A percentile compares a stretch with the other conserved stretches of the same genome.
phyloP scores from a whole-genome alignment of 2,797 vertebrate genomes.

The Sciaenops ocellatus region DNA sequence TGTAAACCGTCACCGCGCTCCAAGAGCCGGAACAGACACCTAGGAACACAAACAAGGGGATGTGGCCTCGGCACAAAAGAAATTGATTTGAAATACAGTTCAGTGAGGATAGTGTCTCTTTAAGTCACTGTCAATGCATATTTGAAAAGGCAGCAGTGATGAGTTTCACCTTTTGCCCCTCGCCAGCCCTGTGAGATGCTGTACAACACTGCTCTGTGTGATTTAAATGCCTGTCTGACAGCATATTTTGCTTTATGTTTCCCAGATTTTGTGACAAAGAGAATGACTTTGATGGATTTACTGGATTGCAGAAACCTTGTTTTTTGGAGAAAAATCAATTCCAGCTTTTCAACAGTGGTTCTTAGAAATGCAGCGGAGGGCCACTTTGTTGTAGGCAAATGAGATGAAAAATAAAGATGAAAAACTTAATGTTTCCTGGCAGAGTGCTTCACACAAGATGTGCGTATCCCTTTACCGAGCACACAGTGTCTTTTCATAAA shows the following conservation, averaged over 20 bases:
- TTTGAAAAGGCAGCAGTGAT: constrained; percentile 77
- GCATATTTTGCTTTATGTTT: constrained; percentile 17
- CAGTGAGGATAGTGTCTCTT: constrained; percentile 72
- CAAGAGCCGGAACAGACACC: constrained; percentile 75
- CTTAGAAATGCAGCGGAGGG: constrained; percentile 19
- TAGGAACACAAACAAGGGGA: constrained; percentile 60
- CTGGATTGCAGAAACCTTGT: constrained; percentile 11
- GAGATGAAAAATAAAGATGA: constrained; percentile 14
- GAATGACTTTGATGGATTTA: constrained; percentile 37
- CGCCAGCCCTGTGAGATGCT: constrained; percentile 21
- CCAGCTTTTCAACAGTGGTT: background rate
- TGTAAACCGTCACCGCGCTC: constrained; percentile 81
- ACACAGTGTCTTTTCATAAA: constrained; percentile 17
- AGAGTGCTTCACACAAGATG: constrained; percentile 16
- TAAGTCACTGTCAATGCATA: constrained; percentile 77
- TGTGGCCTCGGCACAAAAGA: constrained; percentile 56
- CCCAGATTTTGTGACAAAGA: constrained; percentile 32
- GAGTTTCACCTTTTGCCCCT: constrained; percentile 72
- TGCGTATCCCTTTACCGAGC: constrained; percentile 13
- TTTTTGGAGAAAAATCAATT: constrained; percentile 24
- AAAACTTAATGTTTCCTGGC: constrained; percentile 33
- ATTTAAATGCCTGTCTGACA: constrained; percentile 20
- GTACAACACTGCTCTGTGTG: constrained; percentile 12
- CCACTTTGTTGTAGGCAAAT: constrained; percentile 21
- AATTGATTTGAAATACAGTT: constrained; percentile 78